A percentile compares a stretch with the other conserved stretches of the same genome.
phyloP scores from a whole-genome alignment of 2,888 invertebrate species.

The Coronaproctus castanopsis region DNA sequence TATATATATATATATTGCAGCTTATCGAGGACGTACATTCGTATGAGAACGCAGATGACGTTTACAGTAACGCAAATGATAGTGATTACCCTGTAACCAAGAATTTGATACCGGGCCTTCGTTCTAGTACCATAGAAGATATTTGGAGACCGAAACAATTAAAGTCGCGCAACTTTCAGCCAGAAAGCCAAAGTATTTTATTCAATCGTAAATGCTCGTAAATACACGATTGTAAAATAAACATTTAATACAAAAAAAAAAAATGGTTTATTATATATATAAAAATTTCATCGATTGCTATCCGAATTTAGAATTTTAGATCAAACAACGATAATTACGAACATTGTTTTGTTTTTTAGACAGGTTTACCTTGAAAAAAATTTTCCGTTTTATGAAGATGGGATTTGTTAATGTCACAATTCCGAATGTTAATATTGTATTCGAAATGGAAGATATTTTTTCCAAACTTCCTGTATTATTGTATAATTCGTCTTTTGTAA shows the following conservation, averaged over 20 bases:
- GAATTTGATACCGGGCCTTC: conserved; percentile 5
- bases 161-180: conserved; percentile 19
- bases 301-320: too few relatives aligned
- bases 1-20: not conserved
- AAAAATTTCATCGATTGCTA: too few relatives aligned
- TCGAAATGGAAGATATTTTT: conserved; percentile 31
- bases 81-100: not conserved
- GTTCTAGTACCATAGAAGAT: conserved; percentile 32
- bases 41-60: not conserved
- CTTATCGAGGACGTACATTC: conserved; percentile 5
- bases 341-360: not conserved
- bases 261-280: too few relatives aligned
- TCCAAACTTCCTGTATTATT: conserved; percentile 33
- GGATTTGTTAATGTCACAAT: conserved; percentile 18
- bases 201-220: too few relatives aligned
- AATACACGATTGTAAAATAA: too few relatives aligned
- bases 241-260: too few relatives aligned
- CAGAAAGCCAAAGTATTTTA: not conserved
- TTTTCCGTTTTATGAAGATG: not conserved
- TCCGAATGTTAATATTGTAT: conserved; percentile 11
- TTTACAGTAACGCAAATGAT: not conserved
- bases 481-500: conserved; percentile 35
- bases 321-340: too few relatives aligned
- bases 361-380: not conserved
- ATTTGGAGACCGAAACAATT: conserved; percentile 52